A percentile compares a stretch with the other conserved stretches of the same genome.
Evolutionary conservation across 2,113 vertebrate genomes (phyloP).

Genomic region (Zapus hudsonius): DNA sequence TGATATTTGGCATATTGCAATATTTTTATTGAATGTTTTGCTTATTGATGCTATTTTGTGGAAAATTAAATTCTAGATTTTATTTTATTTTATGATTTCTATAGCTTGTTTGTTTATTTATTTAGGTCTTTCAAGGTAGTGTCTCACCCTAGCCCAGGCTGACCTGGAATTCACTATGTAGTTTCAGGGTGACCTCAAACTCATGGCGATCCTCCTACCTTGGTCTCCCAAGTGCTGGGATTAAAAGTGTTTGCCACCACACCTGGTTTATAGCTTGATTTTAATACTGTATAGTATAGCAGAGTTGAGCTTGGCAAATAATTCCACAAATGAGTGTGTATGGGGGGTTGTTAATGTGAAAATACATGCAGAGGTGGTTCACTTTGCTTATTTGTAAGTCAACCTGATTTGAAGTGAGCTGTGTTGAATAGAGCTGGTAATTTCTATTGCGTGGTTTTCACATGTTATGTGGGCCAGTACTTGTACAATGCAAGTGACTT

Average conservation of each 20-base stretch:
- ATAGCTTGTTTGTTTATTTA: no score
- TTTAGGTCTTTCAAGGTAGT: no score
- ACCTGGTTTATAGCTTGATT: background rate
- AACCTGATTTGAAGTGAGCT: background rate
- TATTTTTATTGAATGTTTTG: background rate
- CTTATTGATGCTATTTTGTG: background rate
- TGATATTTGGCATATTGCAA: fast-evolving
- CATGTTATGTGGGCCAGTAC: background rate
- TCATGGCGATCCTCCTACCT: no score
- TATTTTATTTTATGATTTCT: background rate
- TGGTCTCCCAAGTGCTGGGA: no score
- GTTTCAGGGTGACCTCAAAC: no score
- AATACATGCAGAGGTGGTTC: background rate
- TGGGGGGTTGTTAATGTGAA: no score
- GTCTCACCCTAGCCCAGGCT: no score
- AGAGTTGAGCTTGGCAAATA: background rate
- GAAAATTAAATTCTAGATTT: background rate
- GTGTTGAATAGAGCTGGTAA: background rate
- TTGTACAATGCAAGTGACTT: no score
- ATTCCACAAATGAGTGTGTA: background rate
- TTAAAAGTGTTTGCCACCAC: no score
- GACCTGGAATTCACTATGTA: no score
- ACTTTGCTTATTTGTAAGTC: background rate
- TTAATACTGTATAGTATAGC: background rate
- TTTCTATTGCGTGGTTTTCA: no score